phyloP scores from a whole-genome alignment of 2,888 invertebrate species.

The Bruchidius siliquastri region DNA sequence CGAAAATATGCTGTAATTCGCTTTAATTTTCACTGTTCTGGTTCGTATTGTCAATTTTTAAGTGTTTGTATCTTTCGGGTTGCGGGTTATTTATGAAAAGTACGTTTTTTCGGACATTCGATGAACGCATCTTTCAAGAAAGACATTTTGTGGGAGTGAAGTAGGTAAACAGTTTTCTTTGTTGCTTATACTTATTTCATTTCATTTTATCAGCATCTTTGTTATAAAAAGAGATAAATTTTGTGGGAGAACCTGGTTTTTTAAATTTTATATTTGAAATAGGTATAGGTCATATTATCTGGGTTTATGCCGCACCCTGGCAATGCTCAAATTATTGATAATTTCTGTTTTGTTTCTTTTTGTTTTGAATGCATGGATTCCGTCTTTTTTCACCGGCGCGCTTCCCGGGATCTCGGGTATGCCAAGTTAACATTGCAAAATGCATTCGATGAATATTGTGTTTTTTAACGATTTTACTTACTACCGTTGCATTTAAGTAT shows the following conservation, averaged over 20 bases:
- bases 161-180: slow-evolving; percentile 48
- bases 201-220: slow-evolving; percentile 50
- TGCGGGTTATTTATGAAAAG: slow-evolving; percentile 21
- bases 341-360: slow-evolving; percentile 6
- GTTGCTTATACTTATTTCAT: slow-evolving; percentile 49
- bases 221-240: slow-evolving; percentile 50
- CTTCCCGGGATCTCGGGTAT: too few relatives aligned
- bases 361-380: background rate
- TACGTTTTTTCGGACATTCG: slow-evolving; percentile 16
- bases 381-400: background rate
- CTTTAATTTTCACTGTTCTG: background rate
- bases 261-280: background rate
- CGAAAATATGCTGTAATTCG: slow-evolving; percentile 19
- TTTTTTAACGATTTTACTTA: too few relatives aligned
- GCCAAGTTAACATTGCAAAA: too few relatives aligned
- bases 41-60: background rate
- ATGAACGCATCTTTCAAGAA: slow-evolving; percentile 32
- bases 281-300: background rate
- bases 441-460: too few relatives aligned
- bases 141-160: slow-evolving; percentile 31
- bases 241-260: slow-evolving; percentile 4
- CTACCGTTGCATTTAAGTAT: too few relatives aligned
- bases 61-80: background rate
- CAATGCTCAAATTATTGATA: background rate
- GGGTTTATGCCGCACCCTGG: slow-evolving; percentile 13